phyloP scores from a whole-genome alignment of 2,888 invertebrate species.

The Crossocerus cetratus region DNA sequence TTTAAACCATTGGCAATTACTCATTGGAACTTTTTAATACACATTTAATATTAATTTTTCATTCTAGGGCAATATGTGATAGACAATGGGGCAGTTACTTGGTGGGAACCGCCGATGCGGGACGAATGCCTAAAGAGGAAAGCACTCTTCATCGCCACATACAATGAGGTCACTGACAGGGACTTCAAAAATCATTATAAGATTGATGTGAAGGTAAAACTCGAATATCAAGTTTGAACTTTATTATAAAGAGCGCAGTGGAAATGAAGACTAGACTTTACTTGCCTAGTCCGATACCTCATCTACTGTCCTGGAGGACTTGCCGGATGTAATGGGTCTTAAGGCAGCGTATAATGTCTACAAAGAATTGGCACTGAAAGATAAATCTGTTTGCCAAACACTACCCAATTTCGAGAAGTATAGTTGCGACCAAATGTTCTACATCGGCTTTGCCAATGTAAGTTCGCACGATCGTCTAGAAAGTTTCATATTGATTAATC shows the following conservation, averaged over 20 bases:
- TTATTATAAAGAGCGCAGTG: neutral
- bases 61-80: no score
- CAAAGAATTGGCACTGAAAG: neutral
- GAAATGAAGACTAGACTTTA: neutral
- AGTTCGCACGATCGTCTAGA: no score
- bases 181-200: no score
- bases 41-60: no score
- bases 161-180: no score
- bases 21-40: no score
- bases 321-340: neutral
- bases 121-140: neutral
- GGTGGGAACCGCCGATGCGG: neutral
- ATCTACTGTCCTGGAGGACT: neutral
- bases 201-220: no score
- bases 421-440: slow-evolving; percentile 7
- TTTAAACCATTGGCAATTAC: neutral
- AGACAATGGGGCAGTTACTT: no score
- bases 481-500: neutral
- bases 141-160: no score
- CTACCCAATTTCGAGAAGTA: neutral
- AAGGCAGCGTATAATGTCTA: neutral
- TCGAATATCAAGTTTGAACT: no score
- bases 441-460: slow-evolving; percentile 4
- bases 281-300: neutral
- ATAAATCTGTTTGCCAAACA: neutral